Evolutionary conservation across 2,888 invertebrate species (phyloP), one percentile per base, ranked within the genome.

Genomic region (Gymnocheta viridis): DNA sequence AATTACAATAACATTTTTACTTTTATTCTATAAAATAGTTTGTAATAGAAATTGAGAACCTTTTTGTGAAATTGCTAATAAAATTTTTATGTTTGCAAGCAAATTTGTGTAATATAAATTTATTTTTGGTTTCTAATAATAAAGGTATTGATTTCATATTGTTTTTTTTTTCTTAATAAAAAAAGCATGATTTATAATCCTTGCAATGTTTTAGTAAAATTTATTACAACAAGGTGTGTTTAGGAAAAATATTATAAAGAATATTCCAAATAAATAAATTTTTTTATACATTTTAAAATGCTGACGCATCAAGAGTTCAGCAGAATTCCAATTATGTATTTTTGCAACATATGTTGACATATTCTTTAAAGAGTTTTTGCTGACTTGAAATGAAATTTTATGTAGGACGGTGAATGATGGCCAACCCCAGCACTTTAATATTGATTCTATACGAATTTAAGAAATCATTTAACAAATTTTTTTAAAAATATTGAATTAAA

Each of bases 31-130:
- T 17, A 32, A 44, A 49, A 29, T 6, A 17, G 14, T 41, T 19
- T 38, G n/a, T n/a, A n/a, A 47, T 35, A 60, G 6, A 56, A 58
- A 64, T 10, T 32, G 19, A 3, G 56, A 66, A 66, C 54, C 44
- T 51, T 62, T 74, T 54, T 27, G 14, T 9, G 27, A 69, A 74
- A 74, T 51, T 69, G 54, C 32, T 32, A 67, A 74, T 74, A 81
- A 67, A 74, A 62, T 27, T 67, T 67, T 32, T 47, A 49, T 60
- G 47, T 47, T 19, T 5, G 19, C 7, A 35, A 69, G 44, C 51
- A 74, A 74, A 69, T 69, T 51, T 54, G 54, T 47, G 47, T 38
- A 62, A 62, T 69, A 81, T 67, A 72, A 19, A 27, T 70, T 54
- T 64, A 4, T 10, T 44, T 29, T 47, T 7, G 27, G 14, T 14